Evolutionary conservation across 1,140 invertebrate species (phyloP), one percentile per base, ranked within the genome.

Genomic region (Neotoxoptera formosana): DNA sequence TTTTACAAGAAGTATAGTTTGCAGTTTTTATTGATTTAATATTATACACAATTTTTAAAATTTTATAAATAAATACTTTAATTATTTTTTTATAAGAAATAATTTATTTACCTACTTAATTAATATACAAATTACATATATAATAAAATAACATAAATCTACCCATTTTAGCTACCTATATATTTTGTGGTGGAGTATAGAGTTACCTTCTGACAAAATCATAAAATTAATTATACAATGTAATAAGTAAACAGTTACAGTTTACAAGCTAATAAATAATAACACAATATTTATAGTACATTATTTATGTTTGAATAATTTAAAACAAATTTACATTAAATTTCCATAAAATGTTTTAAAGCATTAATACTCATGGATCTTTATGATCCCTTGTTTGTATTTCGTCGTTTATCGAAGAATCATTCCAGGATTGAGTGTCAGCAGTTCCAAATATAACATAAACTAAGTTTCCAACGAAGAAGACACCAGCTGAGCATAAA

Each of bases 361-460:
- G 8, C 41, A 8, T 23, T 56, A 41, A 60, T 41, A 41, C 56
- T 90, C 36, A 90, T 60, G 11, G 25, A 36, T 90, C 30, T 90
- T 36, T 25, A 2, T 41, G 45, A 2, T 41, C 25, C 7, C n/a
- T 6, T 67, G 36, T n/a, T 90, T 90, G 41, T 45, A 67, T 41
- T 47, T 90, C 25, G 1, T 88, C 47, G 7, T 30, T 30, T 51
- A 11, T 47, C 4, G 56, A 25, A 11, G 25, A 30, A 86, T 91
- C 30, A 90, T 96, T 95, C 96, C 96, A 96, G 17, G 94, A 91
- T 93, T 96, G 96, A 25, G 94, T 94, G 93, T 96, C 95, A 48
- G 95, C 95, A 41, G 95, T 95, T n/a, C 95, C 95, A 94, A 96
- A 96, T n/a, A 96, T 94, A 41, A 96, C 60, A 94, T 96, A 97